These are phyloP conservation scores for Salticus scenicus DNA, from an alignment of 2,888 invertebrate species.

Conservation along the genomic window DNA sequence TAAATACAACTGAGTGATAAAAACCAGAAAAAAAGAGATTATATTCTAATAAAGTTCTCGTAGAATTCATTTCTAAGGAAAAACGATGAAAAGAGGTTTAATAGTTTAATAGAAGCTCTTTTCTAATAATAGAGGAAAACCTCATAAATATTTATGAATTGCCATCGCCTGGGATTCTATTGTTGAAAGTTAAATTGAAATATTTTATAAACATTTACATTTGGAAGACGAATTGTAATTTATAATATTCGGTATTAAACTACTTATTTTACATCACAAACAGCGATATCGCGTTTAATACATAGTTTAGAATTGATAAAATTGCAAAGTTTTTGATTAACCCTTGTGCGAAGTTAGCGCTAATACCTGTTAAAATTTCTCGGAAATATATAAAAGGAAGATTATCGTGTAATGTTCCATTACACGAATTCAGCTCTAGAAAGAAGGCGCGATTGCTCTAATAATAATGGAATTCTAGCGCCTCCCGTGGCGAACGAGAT, in stretches of 20 bases:
- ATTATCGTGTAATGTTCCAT: not conserved
- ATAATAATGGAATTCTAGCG: conserved; percentile 13
- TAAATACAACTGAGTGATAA: not conserved
- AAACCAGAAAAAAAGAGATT: not conserved
- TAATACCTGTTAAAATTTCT: not conserved
- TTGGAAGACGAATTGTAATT: not conserved
- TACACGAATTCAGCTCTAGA: not conserved
- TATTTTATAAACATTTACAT: conserved; percentile 3
- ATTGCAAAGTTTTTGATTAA: conserved; percentile 1
- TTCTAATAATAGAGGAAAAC: not conserved
- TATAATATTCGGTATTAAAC: not conserved
- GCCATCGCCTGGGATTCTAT: not conserved
- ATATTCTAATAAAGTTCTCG: not conserved
- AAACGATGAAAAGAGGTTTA: not conserved
- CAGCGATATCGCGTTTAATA: not conserved
- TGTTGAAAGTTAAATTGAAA: conserved; percentile 3
- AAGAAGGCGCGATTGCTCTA: conserved; percentile 1
- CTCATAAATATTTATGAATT: not conserved
- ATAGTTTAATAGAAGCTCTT: not conserved
- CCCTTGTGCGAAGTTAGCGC: not conserved
- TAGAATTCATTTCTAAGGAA: not conserved
- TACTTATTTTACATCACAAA: not conserved
- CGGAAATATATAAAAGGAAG: conserved; percentile 6
- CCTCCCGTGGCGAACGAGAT: not conserved
- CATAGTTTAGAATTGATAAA: conserved; percentile 5